Evolutionary conservation across 2,888 invertebrate genomes (phyloP).

Genomic region (Galeruca laticollis): DNA sequence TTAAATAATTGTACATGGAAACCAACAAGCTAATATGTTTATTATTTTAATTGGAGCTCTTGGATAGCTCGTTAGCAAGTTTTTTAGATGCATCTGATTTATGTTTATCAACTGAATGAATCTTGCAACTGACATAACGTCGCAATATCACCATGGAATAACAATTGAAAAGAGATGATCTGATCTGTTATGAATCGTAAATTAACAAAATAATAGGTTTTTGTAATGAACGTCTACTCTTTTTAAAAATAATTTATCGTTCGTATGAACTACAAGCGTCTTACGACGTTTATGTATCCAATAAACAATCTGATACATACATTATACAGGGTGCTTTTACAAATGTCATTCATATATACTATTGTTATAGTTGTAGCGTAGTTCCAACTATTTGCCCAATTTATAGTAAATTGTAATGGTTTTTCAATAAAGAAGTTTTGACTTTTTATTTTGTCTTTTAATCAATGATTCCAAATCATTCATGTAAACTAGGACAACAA

Average conservation of each 20-base stretch:
- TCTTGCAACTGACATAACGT: constrained; percentile 7
- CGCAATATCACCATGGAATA: constrained; percentile 4
- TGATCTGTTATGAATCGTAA: constrained; percentile 2
- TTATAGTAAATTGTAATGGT: too few relatives aligned
- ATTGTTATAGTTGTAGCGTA: too few relatives aligned
- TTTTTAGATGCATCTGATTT: constrained; percentile 32
- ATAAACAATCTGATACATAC: background rate
- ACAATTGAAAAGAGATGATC: background rate
- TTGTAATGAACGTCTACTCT: background rate
- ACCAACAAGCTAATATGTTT: constrained; percentile 38
- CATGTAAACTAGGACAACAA: too few relatives aligned
- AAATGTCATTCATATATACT: too few relatives aligned
- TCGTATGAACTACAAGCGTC: background rate
- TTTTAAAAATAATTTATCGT: background rate
- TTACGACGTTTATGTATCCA: background rate
- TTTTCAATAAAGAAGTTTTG: too few relatives aligned
- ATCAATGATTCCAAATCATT: too few relatives aligned
- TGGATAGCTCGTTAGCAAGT: constrained; percentile 30
- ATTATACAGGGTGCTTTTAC: background rate
- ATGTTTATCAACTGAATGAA: constrained; percentile 30
- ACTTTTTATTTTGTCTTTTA: too few relatives aligned
- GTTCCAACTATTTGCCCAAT: too few relatives aligned
- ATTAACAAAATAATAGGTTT: background rate
- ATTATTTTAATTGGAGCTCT: constrained; percentile 38
- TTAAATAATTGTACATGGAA: constrained; percentile 21